Base-by-base conservation (phyloP, 2,888 invertebrate genomes). In the Stramonita haemastoma region DNA sequence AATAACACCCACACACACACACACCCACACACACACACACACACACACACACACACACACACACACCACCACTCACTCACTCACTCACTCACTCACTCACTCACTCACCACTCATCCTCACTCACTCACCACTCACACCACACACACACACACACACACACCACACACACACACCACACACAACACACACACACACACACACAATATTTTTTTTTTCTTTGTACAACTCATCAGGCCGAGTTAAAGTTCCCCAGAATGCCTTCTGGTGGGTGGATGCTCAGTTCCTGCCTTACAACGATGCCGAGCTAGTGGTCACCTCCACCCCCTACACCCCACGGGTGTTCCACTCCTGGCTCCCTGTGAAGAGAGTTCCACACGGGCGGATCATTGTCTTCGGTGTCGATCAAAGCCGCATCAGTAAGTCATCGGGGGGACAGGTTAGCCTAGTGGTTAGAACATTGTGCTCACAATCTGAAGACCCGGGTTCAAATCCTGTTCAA, bases 241-340 rank as follows among this genome's bases (percentile, higher is more conserved):
- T 46, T 15, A 79, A 86, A 29, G 60, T 86, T 57, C 70, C 89
- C 29, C 57, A 46, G 34, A 88, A 90, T 34, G 73, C 87, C 46
- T 93, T 92, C 87, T 95, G 95, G 95, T 94, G 93, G 93, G 90
- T 92, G 56, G 94, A 94, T 92, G 94, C 93, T 32, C 93, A 94
- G 92, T 95, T 94, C 90, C 87, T 94, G 32, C 94, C 94, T 0
- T 93, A 92, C 91, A 93, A 93, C 89, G 94, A 94, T 90, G 90
- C 89, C 60, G 89, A 90, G 34, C 32, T 94, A 46, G 91, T 93
- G 88, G 90, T 92, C 4, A 92, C 93, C 22, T 85, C 91, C 77
- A 92, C 93, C 29, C 92, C 92, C 5, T 94, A 92, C 89, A 85
- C 88, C 17, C 92, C 93, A 17, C 89, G 93, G 17, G 88, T 92